Evolutionary conservation across 2,888 invertebrate species (phyloP), one percentile per base, ranked within the genome.

Genomic region (Callimorpha dominula): DNA sequence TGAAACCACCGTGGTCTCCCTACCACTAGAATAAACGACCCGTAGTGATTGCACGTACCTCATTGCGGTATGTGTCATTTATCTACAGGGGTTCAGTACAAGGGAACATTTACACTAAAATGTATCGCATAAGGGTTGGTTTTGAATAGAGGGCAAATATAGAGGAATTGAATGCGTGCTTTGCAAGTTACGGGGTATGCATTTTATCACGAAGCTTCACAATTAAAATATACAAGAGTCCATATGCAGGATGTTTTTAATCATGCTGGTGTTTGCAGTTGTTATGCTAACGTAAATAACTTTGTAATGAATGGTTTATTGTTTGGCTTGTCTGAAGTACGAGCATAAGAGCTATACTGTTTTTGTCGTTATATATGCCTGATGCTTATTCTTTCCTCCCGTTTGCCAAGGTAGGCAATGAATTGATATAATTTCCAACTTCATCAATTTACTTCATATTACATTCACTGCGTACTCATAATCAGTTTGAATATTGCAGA

Each of bases 41-140:
- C 46, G 14, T 72, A 76, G 81, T 86, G 80, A 84, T 83, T 82
- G 80, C 66, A 68, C 50, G 62, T 52, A 68, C 71, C 73, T 60
- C 71, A 50, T 68, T 73, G 80, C 40, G 68, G 68, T 73, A 52
- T 69, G 43, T 67, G 65, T 77, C 64, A 70, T 73, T 72, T 74
- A 74, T 54, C 52, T 50, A 46, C 60, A 42, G 42, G 57, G 31
- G 20, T 14, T 63, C 31, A 42, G 5, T n/a, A 8, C 68, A 20
- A 20, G 17, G 60, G 20, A 66, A 69, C 42, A 62, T 65, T 31
- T 57, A 46, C 73, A 68, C 65, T 65, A 75, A 64, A 17, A 5
- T 12, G 0, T n/a, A 42, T 2, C 7, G 0, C n/a, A 60, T 67
- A 70, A 43, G 70, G 66, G 31, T 52, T 65, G 65, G 65, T 77